Evolutionary conservation across 2,113 vertebrate genomes (phyloP).

Genomic region (Mus pahari): DNA sequence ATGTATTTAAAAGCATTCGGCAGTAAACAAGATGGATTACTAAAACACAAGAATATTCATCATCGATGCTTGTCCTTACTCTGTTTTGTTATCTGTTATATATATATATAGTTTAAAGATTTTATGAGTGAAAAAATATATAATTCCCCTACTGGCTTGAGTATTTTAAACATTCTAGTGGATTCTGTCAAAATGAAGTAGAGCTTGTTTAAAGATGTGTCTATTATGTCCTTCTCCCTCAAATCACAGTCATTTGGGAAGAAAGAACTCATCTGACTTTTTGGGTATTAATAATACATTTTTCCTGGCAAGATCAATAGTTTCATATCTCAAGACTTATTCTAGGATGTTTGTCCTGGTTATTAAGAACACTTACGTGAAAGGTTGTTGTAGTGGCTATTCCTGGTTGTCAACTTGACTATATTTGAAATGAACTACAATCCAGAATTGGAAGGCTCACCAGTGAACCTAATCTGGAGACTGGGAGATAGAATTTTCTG

Average conservation of each 20-base stretch:
- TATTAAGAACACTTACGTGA: background rate
- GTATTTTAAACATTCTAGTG: background rate
- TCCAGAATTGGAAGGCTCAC: too few relatives aligned
- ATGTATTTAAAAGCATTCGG: background rate
- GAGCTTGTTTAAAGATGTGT: background rate
- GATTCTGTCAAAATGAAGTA: background rate
- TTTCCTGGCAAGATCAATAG: background rate
- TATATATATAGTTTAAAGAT: background rate
- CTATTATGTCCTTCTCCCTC: rapidly evolving
- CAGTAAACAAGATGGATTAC: background rate
- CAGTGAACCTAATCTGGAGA: too few relatives aligned
- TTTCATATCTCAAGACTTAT: background rate
- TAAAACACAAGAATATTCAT: background rate
- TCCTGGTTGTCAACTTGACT: too few relatives aligned
- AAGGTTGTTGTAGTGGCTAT: too few relatives aligned
- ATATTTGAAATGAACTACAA: too few relatives aligned
- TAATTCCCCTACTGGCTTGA: background rate
- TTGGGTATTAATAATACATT: background rate
- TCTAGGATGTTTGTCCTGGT: background rate
- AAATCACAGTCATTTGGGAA: background rate
- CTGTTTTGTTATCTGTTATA: background rate
- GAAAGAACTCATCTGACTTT: background rate
- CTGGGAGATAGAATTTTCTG: too few relatives aligned
- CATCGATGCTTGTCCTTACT: background rate
- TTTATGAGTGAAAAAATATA: background rate